phyloP scores from a whole-genome alignment of 2,797 vertebrate genomes.

The Danio jaintianensis region DNA sequence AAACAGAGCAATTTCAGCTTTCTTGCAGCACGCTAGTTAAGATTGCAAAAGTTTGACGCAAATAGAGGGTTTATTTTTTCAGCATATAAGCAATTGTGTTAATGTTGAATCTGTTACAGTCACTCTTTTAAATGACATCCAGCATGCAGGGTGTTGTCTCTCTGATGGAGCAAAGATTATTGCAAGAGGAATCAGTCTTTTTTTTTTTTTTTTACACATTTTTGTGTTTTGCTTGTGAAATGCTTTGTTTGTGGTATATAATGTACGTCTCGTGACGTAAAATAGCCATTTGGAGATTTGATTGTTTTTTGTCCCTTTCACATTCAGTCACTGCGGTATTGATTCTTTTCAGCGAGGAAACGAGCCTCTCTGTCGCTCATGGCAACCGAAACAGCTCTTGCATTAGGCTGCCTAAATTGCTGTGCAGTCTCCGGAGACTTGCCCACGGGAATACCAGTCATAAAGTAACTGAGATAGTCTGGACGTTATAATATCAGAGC shows the following conservation, averaged over 20 bases:
- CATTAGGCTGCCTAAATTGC: conserved; percentile 60
- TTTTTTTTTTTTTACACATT: not conserved
- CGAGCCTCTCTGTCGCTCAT: conserved; percentile 73
- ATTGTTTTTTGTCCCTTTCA: conserved; percentile 65
- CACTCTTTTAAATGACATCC: not conserved
- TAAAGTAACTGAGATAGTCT: conserved; percentile 51
- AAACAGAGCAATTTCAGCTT: not conserved
- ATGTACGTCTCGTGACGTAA: not conserved
- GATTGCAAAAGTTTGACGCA: conserved; percentile 6
- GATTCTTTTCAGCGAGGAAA: conserved; percentile 67
- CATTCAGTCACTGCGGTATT: conserved; percentile 72
- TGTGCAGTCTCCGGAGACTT: conserved; percentile 53
- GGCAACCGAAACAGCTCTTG: conserved; percentile 72
- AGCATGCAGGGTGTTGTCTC: conserved; percentile 48
- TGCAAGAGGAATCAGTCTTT: not conserved
- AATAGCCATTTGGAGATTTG: conserved; percentile 4
- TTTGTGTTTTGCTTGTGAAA: not conserved
- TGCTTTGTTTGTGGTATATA: not conserved
- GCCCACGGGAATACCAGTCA: conserved; percentile 52
- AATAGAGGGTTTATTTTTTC: not conserved
- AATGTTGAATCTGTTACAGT: not conserved
- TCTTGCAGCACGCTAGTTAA: not conserved
- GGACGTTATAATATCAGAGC: not conserved
- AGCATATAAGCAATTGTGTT: not conserved
- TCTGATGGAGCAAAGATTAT: conserved; percentile 29